These are phyloP conservation scores for Pecten maximus DNA, from an alignment of 2,888 invertebrate species.

Conservation along the genomic window DNA sequence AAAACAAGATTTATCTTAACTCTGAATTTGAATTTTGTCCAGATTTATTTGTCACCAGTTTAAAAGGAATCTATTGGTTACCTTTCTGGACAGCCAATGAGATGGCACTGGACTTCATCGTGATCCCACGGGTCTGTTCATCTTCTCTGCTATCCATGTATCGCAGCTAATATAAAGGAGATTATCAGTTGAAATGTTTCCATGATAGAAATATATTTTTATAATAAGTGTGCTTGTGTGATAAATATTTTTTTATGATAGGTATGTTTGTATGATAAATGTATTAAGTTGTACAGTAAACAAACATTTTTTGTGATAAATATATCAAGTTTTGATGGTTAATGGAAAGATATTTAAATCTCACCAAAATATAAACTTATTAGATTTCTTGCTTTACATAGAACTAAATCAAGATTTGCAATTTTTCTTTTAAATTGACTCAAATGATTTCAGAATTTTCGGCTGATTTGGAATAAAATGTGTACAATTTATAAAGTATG, in stretches of 20 bases:
- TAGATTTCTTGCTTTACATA: too few relatives aligned
- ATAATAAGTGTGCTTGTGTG: background rate
- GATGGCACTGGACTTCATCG: constrained; percentile 99
- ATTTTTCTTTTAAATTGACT: too few relatives aligned
- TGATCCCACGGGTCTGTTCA: constrained; percentile 98
- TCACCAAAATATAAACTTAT: background rate
- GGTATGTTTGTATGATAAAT: background rate
- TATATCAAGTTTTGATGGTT: background rate
- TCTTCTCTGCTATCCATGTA: constrained; percentile 98
- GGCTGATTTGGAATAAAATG: too few relatives aligned
- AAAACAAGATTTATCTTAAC: too few relatives aligned
- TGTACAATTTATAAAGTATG: too few relatives aligned
- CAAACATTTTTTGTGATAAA: background rate
- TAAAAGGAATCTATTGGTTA: too few relatives aligned
- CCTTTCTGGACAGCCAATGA: constrained; percentile 88
- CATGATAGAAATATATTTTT: too few relatives aligned
- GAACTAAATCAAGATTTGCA: background rate
- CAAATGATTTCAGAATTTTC: too few relatives aligned
- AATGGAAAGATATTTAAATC: too few relatives aligned
- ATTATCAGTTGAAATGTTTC: too few relatives aligned
- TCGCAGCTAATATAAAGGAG: constrained; percentile 84
- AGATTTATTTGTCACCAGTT: too few relatives aligned
- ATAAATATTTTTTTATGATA: background rate
- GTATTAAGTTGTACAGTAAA: background rate
- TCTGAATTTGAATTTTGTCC: too few relatives aligned